Conservation (phyloP, 2,888 invertebrate genomes). For the Andrena praecox region DNA sequence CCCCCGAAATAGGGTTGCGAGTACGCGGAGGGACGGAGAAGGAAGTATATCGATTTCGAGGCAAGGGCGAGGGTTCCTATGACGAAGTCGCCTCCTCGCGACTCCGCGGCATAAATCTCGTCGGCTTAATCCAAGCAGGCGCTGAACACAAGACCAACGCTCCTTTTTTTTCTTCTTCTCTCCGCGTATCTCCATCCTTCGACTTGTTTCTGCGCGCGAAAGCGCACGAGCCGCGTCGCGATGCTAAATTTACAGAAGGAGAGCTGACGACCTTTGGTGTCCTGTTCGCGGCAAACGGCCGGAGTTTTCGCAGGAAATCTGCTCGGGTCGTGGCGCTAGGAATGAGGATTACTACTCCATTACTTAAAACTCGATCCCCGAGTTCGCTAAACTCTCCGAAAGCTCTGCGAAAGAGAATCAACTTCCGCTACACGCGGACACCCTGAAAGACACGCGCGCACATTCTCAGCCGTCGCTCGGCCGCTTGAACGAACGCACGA, state of each 20-base stretch:
- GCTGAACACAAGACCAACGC: conserved; percentile 50
- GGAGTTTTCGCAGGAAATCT: too few relatives aligned
- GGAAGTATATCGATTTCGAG: conserved; percentile 32
- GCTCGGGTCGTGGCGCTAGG: background rate
- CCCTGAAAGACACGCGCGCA: background rate
- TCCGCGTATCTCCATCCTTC: conserved; percentile 35
- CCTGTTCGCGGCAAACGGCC: background rate
- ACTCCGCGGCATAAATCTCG: conserved; percentile 60
- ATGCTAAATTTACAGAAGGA: conserved; percentile 38
- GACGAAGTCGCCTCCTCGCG: conserved; percentile 50
- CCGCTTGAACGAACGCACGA: conserved; percentile 14
- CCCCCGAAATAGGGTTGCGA: conserved; percentile 13
- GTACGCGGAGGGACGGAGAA: background rate
- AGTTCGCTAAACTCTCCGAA: too few relatives aligned
- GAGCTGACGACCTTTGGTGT: conserved; percentile 23
- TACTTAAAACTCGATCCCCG: too few relatives aligned
- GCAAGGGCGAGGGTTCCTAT: conserved; percentile 22
- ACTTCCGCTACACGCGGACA: too few relatives aligned
- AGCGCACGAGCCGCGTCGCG: conserved; percentile 6
- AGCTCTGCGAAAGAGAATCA: too few relatives aligned
- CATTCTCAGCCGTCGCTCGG: background rate
- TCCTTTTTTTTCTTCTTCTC: conserved; percentile 41
- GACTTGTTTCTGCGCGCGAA: conserved; percentile 20
- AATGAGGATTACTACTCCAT: background rate
- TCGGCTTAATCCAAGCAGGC: conserved; percentile 50